Base-by-base conservation (phyloP, 2,113 vertebrate genomes). In the Ondatra zibethicus region DNA sequence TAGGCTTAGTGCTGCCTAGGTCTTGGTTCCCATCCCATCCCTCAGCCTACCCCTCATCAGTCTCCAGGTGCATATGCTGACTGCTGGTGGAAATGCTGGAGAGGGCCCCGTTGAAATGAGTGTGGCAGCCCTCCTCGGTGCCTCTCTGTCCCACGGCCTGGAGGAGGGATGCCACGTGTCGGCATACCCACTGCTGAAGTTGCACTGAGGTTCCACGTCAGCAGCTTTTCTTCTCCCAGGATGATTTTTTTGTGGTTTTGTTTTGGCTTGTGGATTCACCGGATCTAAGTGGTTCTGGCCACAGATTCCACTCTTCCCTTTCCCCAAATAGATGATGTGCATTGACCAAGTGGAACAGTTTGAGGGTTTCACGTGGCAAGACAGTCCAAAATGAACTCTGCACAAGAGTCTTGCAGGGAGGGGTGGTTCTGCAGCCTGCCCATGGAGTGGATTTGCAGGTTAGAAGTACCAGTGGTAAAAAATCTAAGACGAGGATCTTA, bases 381-480 rank as follows among this genome's bases (percentile, higher is more conserved):
- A 14, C 31, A 27, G n/a, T 42, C 63, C 27, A 36, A 63, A 14
- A 42, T 14, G 52, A 78, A 5, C 58, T 70, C 47, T 33, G 42
- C 7, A 0, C 21, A 3, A 47, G 58, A 12, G 45, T 6, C 2
- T 1, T 17, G 36, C 10, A 10, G 4, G 45, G 11, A 2, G 31
- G 50, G 21, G 25, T 7, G 5, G 17, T 6, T 33, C 50, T 89
- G 80, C 1, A 0, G 92, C 39, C 76, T 19, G 7, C 10, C 50
- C 13, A 11, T 77, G 65, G 63, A 50, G 45, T 70, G 31, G 45
- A n/a, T 39, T 66, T 66, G 21, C 0, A 39, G 36, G 14, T 14
- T 58, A 73, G n/a, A 5, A 39, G 36, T 19, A 25, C n/a, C 72
- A 52, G 2, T 9, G 2, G 0, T 25, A 31, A 85, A 66, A 80